A percentile compares a stretch with the other conserved stretches of the same genome.
These are phyloP conservation scores for Pedetes capensis DNA, from an alignment of 2,113 vertebrate species.

Conservation along the genomic window DNA sequence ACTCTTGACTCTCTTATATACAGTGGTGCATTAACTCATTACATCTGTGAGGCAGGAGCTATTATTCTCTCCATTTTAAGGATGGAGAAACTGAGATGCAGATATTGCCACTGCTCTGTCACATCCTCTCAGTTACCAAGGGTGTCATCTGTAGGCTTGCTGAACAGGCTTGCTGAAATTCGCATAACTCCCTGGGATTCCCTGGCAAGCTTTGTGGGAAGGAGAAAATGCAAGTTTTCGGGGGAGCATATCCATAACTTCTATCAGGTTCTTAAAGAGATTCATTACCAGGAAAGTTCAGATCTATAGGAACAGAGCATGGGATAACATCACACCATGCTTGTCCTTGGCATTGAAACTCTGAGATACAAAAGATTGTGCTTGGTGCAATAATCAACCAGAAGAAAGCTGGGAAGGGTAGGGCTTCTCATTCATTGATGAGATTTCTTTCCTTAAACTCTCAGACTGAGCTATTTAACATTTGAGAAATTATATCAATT, in stretches of 20 bases:
- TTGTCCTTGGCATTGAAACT: neutral
- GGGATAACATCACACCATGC: neutral
- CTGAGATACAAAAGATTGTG: neutral
- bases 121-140: accelerated
- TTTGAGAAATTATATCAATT: neutral
- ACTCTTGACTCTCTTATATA: neutral
- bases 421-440: neutral
- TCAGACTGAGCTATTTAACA: neutral
- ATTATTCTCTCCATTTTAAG: neutral
- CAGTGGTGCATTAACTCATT: neutral
- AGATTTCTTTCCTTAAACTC: neutral
- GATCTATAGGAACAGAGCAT: neutral
- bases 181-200: neutral
- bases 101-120: neutral
- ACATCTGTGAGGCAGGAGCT: neutral
- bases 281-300: neutral
- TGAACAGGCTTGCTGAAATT: neutral
- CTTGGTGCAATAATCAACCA: neutral
- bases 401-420: neutral
- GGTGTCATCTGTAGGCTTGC: neutral
- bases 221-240: neutral
- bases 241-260: neutral
- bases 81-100: neutral
- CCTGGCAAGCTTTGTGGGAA: neutral
- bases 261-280: neutral